Evolutionary conservation across 30 jellyfish, hydroid and myxozoan species (phyloP), one percentile per base, ranked within the genome.

Genomic region (Hydra vulgaris): DNA sequence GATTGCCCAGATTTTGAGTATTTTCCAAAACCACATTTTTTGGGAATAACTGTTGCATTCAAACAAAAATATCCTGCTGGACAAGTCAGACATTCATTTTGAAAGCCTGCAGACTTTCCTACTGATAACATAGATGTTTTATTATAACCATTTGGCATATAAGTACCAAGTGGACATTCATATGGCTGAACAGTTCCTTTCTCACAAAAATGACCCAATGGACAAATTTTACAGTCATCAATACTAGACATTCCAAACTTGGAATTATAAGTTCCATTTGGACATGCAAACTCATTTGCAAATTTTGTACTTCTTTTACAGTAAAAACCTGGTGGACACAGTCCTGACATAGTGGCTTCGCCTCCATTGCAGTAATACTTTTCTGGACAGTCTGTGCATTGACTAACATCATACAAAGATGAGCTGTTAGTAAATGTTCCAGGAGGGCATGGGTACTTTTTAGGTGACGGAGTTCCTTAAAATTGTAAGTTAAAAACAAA

Each of bases 31-130:
- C 98, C 96, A 74, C 98, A 92, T 72, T 79, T 68, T 82, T 4
- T 68, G 0, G 98, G 98, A 26, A 89, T 73, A 21, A 92, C 92
- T 8, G 98, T 92, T 0, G 98, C 98, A 82, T 92, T 92, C 77
- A 87, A 79, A 67, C 98, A 92, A 69, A 83, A 87, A 73, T 22
- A 87, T 18, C 98, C 98, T 54, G 96, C 98, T 27, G 88, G 83
- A 73, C 98, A 92, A 18, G 89, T 26, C 77, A 92, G 85, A 66
- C 98, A 92, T 68, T 92, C 93, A 67, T 88, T 72, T 26, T 92
- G 98, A 71, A 86, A 92, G 17, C 98, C 98, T 8, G 89, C 98
- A 52, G 98, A 87, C 15, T 85, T 81, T 18, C 98, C 98, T 7
- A 79, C 87, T 3, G 83, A 18, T 15, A 85, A 18, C 61, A 80